Evolutionary conservation across 1,140 invertebrate species (phyloP), one percentile per base, ranked within the genome.

Genomic region (Akabosia matsudoensis): DNA sequence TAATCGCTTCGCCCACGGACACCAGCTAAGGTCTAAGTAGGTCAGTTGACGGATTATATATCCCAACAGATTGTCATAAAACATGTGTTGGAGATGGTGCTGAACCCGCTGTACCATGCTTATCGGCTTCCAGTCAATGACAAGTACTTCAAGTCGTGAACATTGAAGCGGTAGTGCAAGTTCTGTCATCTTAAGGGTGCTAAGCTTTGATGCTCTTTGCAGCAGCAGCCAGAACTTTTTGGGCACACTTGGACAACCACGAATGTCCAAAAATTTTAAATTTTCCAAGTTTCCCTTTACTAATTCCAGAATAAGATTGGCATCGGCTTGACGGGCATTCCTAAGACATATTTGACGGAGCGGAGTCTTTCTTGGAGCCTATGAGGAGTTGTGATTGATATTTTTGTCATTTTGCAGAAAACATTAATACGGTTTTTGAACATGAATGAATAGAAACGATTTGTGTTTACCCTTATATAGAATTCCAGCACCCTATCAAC

Each of bases 11-110:
- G 28, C 24, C 61, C 61, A 67, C 10, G 61, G 28, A 22, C 61
- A 67, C 61, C 61, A 67, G 31, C 61, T 67, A 2, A 67, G 61
- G 22, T 67, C 61, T 13, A 67, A 30, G 28, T 67, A 22, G 28
- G 24, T 67, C 24, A 67, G 61, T 13, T 67, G 28, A 13, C 7
- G 24, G 1, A 67, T 14, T 3, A 67, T 30, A 67, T 67, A 7
- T 10, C 31, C 4, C 13, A 67, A 10, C 1, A 67, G 24, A 13
- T 67, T 31, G 28, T 67, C 28, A 67, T 30, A 67, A 67, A 30
- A 67, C 24, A 30, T 67, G 24, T 7, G 7, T 13, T 67, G 61
- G 10, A 67, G 1, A 30, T n/a, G 61, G 4, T n/a, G 26, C 28
- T 67, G 61, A n/a, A 67, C 7, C n/a, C n/a, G 3, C 22, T 67